Evolutionary conservation across 2,888 invertebrate species (phyloP).

Genomic region (Pecten maximus): DNA sequence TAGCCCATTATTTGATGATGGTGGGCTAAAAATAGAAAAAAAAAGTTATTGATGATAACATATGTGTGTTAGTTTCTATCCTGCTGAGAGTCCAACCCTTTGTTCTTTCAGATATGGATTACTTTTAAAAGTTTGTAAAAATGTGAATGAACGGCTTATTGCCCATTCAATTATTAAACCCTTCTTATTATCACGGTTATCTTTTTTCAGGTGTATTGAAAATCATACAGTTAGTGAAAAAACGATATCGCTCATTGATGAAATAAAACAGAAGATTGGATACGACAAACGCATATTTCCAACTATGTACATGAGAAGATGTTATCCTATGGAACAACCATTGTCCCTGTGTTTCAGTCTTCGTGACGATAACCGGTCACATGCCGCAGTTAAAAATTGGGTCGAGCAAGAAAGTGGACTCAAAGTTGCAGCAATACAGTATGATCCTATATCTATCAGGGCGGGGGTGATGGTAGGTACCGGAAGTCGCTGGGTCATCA

Average conservation of each 20-base stretch:
- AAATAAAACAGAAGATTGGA: slow-evolving; percentile 43
- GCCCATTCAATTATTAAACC: too few relatives aligned
- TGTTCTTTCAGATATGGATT: too few relatives aligned
- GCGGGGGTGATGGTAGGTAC: slow-evolving; percentile 26
- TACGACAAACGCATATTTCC: slow-evolving; percentile 49
- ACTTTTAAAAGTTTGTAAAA: too few relatives aligned
- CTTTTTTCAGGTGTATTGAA: neutral
- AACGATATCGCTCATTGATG: slow-evolving; percentile 46
- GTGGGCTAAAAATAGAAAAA: too few relatives aligned
- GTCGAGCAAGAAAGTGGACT: slow-evolving; percentile 44
- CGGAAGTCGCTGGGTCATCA: slow-evolving; percentile 47
- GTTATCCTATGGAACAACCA: slow-evolving; percentile 39
- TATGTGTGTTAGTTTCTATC: too few relatives aligned
- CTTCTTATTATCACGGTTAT: too few relatives aligned
- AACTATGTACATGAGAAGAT: slow-evolving; percentile 48
- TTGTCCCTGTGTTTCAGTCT: slow-evolving; percentile 49
- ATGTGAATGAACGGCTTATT: too few relatives aligned
- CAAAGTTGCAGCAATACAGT: slow-evolving; percentile 44
- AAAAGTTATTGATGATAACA: too few relatives aligned
- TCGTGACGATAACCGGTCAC: slow-evolving; percentile 39
- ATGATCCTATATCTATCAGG: slow-evolving; percentile 49
- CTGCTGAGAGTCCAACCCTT: too few relatives aligned
- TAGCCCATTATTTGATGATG: too few relatives aligned
- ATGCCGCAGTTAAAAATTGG: slow-evolving; percentile 41
- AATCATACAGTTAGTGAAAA: neutral